Base-by-base conservation (phyloP, 2,113 vertebrate species). In the Crotalus horridus region DNA sequence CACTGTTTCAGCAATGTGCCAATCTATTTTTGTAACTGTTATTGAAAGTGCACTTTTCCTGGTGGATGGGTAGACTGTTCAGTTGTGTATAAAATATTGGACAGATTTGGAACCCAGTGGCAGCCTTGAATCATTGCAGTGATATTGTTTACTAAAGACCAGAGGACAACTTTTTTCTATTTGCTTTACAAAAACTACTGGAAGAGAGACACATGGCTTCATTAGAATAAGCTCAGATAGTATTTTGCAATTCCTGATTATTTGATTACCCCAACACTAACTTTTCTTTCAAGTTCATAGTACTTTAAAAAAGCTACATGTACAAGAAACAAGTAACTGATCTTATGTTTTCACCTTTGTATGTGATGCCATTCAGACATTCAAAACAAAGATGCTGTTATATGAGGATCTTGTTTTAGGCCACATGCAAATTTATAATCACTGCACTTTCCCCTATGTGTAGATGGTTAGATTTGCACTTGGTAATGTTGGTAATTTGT, bases 401-500 rank as follows among this genome's bases (percentile, higher is more conserved):
- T 96, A 94, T 74, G 94, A 96, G 92, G 39, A 91, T 95, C 95
- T 95, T 96, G 94, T 96, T 85, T 96, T 96, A 51, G 93, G 88
- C 93, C 87, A 54, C 87, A 89, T 85, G 94, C 92, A 51, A 61
- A 89, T 91, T 95, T 95, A 87, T 94, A 91, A 92, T 95, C 94
- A 95, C 95, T 86, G 86, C 96, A 95, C 96, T 96, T 96, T 96
- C 91, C 95, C 95, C 93, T 33, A 95, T 89, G 95, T 93, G 96
- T 96, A 97, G 97, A 97, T 92, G 85, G 93, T 95, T 95, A 96
- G 97, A 96, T 94, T 95, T 95, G 96, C 95, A 97, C 97, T 97
- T 98, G 96, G 95, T 96, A 96, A 96, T 96, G 97, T 98, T 95
- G 94, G 92, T 94, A 97, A 96, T 97, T 96, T 95, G 97, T 99